Conservation (phyloP, 2,797 vertebrate species). For the Microtus obscurus region DNA sequence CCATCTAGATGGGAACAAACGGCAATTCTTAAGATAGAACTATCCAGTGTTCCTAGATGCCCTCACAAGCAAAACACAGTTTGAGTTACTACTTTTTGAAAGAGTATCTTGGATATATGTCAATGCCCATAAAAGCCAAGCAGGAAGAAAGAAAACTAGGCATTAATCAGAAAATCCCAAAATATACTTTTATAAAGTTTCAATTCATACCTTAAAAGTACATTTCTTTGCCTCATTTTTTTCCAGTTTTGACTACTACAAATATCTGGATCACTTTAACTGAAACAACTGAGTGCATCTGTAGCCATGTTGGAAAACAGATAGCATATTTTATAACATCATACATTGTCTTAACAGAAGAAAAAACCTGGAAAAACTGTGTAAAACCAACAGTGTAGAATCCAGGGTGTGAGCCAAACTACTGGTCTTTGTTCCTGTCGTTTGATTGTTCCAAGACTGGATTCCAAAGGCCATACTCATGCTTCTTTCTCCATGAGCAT, state of each 20-base stretch:
- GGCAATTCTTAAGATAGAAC: constrained; percentile 23
- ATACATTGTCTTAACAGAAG: constrained; percentile 34
- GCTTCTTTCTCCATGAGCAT: neutral
- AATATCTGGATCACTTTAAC: neutral
- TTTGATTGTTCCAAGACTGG: neutral
- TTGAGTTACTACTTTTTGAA: neutral
- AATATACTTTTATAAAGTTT: constrained; percentile 34
- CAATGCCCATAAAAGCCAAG: neutral
- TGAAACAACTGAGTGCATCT: constrained; percentile 6
- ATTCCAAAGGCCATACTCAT: neutral
- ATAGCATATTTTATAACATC: neutral
- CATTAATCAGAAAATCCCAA: constrained; percentile 46
- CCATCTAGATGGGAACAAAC: constrained; percentile 12
- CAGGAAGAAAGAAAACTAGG: constrained; percentile 4
- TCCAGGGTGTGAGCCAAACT: neutral
- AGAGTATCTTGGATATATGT: neutral
- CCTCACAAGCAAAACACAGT: neutral
- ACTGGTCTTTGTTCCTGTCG: neutral
- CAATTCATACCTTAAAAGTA: neutral
- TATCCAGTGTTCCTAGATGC: constrained; percentile 1
- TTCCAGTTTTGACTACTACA: constrained; percentile 47
- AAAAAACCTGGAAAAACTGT: constrained; percentile 36
- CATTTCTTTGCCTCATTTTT: constrained; percentile 37
- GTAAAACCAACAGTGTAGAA: constrained; percentile 45
- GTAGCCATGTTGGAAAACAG: neutral